Base-by-base conservation (phyloP, 2,797 vertebrate genomes). In the Gobionotothen gibberifrons region DNA sequence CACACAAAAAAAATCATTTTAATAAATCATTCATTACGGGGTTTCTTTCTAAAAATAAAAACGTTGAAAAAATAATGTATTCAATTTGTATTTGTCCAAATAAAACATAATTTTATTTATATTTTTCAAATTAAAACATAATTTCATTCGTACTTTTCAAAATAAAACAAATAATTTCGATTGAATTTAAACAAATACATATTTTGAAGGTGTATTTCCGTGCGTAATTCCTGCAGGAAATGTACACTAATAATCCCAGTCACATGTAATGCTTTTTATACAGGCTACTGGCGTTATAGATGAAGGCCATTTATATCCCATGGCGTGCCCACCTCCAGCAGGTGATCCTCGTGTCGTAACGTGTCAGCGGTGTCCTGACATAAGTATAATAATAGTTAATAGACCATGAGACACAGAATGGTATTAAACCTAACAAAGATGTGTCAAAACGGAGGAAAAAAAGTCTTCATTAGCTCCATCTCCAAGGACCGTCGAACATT, bases 401-500 rank as follows among this genome's bases (percentile, higher is more conserved):
- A 97, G 97, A 95, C 95, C 96, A 94, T 96, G 94, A 94, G 95
- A 94, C 84, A 92, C 85, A 92, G 95, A 96, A 96, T 96, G 94
- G 95, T 93, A 96, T 97, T 96, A 96, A 96, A 97, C 94, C 95
- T 95, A 95, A 92, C 92, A 95, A 95, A 97, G 94, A 97, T 93
- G 94, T 95, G 95, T 94, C 94, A 95, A 74, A 93, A 86, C 26
- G 4, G 4, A 5, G 80, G 85, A 83, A 94, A 96, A 95, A 95
- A 94, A 94, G 95, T 96, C 95, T 97, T 98, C 97, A 98, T 98
- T 98, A 98, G 96, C 93, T 90, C 90, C 91, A 96, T 97, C 96
- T 97, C 96, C 94, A 94, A 97, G 96, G 96, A 96, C 95, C 96
- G 95, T 94, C 95, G 94, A 97, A 97, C 96, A 97, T 98, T 99